A percentile compares a stretch with the other conserved stretches of the same genome.
phyloP scores from a whole-genome alignment of 2,113 vertebrate genomes.

The Carlito syrichta region DNA sequence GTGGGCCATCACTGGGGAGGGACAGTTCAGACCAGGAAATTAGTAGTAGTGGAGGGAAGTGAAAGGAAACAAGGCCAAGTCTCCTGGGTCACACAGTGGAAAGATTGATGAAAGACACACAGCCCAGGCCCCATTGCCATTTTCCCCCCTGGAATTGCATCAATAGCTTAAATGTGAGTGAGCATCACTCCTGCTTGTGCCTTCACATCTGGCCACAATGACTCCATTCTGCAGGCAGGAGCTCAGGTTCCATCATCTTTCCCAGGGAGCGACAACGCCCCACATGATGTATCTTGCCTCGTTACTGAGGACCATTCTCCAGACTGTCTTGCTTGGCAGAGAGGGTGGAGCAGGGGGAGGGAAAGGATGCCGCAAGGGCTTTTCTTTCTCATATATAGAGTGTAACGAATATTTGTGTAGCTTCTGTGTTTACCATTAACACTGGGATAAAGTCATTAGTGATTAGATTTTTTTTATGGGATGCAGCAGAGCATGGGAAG shows the following conservation, averaged over 20 bases:
- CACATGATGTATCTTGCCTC: too few species aligned
- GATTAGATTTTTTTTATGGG: not conserved
- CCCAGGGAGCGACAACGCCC: not conserved
- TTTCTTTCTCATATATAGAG: not conserved
- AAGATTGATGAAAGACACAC: not conserved
- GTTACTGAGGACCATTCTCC: accelerated
- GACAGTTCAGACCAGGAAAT: not conserved
- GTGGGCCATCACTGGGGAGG: not conserved
- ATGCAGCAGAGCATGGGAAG: not conserved
- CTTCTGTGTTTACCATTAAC: constrained; percentile 32
- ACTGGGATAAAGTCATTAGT: not conserved
- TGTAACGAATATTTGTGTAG: constrained; percentile 27
- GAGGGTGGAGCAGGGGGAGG: not conserved
- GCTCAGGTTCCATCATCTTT: not conserved
- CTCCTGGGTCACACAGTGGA: not conserved
- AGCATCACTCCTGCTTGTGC: not conserved
- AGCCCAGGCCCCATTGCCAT: not conserved
- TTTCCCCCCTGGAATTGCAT: too few species aligned
- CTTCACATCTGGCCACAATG: not conserved
- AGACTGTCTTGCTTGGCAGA: not conserved
- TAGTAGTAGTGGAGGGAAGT: not conserved
- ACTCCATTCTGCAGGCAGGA: not conserved
- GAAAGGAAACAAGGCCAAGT: accelerated
- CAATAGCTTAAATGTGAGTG: not conserved
- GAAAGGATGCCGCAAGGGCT: not conserved